Conservation (phyloP, 2,888 invertebrate species). For the Zaprionus bogoriensis region DNA sequence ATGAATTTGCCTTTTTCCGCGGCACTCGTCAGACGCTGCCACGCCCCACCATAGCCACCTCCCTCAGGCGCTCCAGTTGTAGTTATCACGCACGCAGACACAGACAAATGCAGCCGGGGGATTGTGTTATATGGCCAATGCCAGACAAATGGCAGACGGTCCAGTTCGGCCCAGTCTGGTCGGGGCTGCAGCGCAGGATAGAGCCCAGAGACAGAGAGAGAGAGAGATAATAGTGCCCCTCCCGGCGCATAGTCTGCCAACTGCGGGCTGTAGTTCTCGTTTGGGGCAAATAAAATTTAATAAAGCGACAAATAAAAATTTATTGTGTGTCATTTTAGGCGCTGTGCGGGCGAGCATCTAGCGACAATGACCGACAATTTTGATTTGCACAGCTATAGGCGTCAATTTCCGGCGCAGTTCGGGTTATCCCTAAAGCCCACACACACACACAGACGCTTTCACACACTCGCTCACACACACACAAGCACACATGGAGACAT, state of each 20-base stretch:
- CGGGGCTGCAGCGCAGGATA: too few species aligned
- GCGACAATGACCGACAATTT: slow-evolving; percentile 65
- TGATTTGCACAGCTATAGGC: slow-evolving; percentile 64
- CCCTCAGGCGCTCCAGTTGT: slow-evolving; percentile 16
- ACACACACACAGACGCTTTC: background rate
- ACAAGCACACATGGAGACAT: too few species aligned
- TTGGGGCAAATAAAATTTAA: slow-evolving; percentile 64
- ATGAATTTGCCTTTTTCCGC: slow-evolving; percentile 78
- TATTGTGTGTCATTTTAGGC: slow-evolving; percentile 73
- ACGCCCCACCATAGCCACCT: slow-evolving; percentile 3
- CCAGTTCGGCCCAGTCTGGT: background rate
- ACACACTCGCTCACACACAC: background rate
- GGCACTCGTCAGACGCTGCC: slow-evolving; percentile 44
- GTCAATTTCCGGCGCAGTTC: slow-evolving; percentile 57
- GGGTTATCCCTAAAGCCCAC: slow-evolving; percentile 13
- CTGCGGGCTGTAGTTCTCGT: slow-evolving; percentile 16
- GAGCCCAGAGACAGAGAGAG: too few species aligned
- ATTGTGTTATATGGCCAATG: slow-evolving; percentile 35
- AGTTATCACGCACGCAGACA: slow-evolving; percentile 32
- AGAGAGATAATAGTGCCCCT: too few species aligned
- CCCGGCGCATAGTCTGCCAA: background rate
- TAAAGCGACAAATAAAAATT: slow-evolving; percentile 75
- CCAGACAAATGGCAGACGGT: slow-evolving; percentile 45
- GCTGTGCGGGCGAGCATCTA: slow-evolving; percentile 33
- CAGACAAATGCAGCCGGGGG: background rate